A percentile compares a stretch with the other conserved stretches of the same genome.
These are phyloP conservation scores for Microtus montanus DNA, from an alignment of 2,113 vertebrate species.

Conservation along the genomic window DNA sequence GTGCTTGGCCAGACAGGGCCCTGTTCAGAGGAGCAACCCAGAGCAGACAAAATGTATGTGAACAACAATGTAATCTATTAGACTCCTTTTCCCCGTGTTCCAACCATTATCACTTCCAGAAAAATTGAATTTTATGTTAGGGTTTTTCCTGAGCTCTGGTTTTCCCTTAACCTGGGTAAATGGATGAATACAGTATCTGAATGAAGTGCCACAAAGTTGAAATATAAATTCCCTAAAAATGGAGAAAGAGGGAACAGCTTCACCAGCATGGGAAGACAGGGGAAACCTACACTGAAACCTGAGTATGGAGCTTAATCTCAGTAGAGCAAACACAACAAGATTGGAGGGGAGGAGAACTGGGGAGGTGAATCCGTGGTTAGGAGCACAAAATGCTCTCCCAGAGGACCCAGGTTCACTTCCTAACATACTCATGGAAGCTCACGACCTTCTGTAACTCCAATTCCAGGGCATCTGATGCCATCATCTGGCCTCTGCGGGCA, in stretches of 20 bases:
- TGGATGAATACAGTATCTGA: background rate
- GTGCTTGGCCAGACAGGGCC: background rate
- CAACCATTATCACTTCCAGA: background rate
- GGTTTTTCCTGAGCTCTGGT: background rate
- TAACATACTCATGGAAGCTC: background rate
- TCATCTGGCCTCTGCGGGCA: background rate
- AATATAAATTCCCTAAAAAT: background rate
- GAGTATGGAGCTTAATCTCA: background rate
- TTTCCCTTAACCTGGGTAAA: background rate
- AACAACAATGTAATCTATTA: background rate
- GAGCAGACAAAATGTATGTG: background rate
- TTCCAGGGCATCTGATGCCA: background rate
- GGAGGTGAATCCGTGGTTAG: background rate
- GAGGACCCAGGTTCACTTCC: background rate
- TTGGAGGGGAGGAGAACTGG: too few relatives aligned
- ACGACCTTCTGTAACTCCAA: background rate
- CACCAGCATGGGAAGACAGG: background rate
- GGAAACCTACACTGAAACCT: background rate
- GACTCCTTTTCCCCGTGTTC: background rate
- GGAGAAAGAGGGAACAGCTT: background rate
- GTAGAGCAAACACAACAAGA: background rate
- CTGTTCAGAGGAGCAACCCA: background rate
- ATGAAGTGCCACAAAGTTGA: background rate
- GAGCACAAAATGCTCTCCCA: background rate
- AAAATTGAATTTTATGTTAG: background rate